phyloP scores from a whole-genome alignment of 2,888 invertebrate species.

The Ormyrus labotus region DNA sequence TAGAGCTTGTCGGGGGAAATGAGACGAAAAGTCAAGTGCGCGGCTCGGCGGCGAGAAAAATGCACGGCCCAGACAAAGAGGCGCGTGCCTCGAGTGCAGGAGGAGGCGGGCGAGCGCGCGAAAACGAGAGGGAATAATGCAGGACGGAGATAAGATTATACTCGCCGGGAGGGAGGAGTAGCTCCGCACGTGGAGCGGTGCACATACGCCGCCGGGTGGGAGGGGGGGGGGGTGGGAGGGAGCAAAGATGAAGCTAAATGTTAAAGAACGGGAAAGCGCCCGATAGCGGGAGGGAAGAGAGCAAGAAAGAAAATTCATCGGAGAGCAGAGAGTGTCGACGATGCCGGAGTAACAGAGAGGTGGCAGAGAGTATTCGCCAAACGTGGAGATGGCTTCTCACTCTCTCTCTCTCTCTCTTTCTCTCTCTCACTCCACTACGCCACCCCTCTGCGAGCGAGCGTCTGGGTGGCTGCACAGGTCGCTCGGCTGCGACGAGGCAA shows the following conservation, averaged over 20 bases:
- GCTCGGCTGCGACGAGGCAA: neutral
- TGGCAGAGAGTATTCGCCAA: conserved; percentile 10
- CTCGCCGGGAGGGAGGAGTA: neutral
- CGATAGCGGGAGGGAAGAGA: neutral
- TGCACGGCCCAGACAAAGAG: neutral
- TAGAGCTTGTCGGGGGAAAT: neutral
- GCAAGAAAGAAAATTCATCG: neutral
- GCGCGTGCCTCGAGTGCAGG: neutral
- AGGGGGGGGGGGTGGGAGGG: neutral
- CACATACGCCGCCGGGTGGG: neutral
- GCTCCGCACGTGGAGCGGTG: neutral
- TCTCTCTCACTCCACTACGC: neutral
- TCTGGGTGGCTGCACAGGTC: conserved; percentile 20
- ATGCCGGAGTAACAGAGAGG: neutral
- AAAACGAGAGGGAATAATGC: conserved; percentile 8
- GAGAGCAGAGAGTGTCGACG: neutral
- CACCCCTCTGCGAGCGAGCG: neutral
- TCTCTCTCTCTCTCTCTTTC: neutral
- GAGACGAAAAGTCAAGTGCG: conserved; percentile 19
- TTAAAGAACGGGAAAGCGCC: conserved; percentile 1
- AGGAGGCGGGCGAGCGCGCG: neutral
- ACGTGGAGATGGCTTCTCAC: conserved; percentile 21
- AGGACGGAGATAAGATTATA: neutral
- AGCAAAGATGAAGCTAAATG: neutral
- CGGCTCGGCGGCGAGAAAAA: neutral